phyloP scores from a whole-genome alignment of 2,888 invertebrate genomes.

The Temnothorax ravouxi region DNA sequence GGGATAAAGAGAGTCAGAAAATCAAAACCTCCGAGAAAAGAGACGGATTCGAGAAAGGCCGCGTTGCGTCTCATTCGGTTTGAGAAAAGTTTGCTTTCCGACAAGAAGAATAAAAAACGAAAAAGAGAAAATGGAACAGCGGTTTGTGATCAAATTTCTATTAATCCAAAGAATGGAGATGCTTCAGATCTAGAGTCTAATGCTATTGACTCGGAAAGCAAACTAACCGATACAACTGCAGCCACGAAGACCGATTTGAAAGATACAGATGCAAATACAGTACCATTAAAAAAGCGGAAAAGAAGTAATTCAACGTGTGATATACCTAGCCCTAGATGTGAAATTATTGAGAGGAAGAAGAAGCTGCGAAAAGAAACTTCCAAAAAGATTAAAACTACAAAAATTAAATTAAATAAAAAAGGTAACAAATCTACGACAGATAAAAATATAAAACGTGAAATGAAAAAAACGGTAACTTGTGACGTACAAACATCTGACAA shows the following conservation, averaged over 20 bases:
- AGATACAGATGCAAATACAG: background rate
- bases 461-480: background rate
- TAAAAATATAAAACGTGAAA: conserved; percentile 9
- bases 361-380: conserved; percentile 23
- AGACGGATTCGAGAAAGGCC: conserved; percentile 82
- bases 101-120: conserved; percentile 75
- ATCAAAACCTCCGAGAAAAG: conserved; percentile 79
- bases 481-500: conserved; percentile 60
- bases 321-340: background rate
- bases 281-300: conserved; percentile 4
- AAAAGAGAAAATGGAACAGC: conserved; percentile 70
- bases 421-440: background rate
- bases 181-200: background rate
- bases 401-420: background rate
- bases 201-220: background rate
- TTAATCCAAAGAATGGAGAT: background rate
- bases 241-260: background rate
- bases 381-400: conserved; percentile 52
- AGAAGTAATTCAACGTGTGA: background rate
- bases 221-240: background rate
- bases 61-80: conserved; percentile 86
- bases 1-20: conserved; percentile 88
- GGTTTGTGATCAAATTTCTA: conserved; percentile 51
- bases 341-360: background rate
- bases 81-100: conserved; percentile 87